Evolutionary conservation across 1,140 invertebrate species (phyloP), one percentile per base, ranked within the genome.

Genomic region (Elysia chlorotica): DNA sequence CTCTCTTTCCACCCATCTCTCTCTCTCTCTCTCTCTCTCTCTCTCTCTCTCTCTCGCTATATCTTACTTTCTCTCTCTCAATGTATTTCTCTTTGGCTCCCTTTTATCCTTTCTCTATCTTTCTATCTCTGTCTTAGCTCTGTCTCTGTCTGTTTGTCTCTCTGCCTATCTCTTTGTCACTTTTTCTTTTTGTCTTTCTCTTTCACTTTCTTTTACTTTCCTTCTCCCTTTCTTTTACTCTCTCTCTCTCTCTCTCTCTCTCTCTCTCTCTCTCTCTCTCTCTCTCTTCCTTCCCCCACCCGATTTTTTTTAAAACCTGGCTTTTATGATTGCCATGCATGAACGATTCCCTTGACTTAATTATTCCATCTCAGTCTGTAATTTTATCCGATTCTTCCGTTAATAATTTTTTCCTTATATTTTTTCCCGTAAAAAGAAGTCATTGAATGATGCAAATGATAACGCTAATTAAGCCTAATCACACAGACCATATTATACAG

Each of bases 181-280:
- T 53, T 5, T 68, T 28, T 68, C 41, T 68, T 25, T 53, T 28
- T 68, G 37, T 68, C 38, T 68, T 28, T 68, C 65, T 68, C 38
- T 68, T 41, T 68, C 48, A 2, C n/a, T 68, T 17, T 48, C 28
- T 54, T 38, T 31, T 38, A 48, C 28, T 53, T 48, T 54, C 30
- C 28, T 48, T 41, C 38, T 68, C 65, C 37, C 33, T 65, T 23
- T 35, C 33, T 65, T 36, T 35, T 14, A 14, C 65, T 48, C 4
- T 68, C 17, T 10, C 38, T 68, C 65, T 48, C n/a, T 53, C 38
- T 48, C 38, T 68, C 37, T 28, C 38, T 68, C 37, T 53, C 38
- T 68, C 10, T 53, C 10, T 68, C 65, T 68, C 38, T 53, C 38
- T 68, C 38, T 41, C 38, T 53, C 23, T 68, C 38, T 68, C 38